A percentile compares a stretch with the other conserved stretches of the same genome.
Evolutionary conservation across 2,113 vertebrate genomes (phyloP).

Genomic region (Phodopus roborovskii): DNA sequence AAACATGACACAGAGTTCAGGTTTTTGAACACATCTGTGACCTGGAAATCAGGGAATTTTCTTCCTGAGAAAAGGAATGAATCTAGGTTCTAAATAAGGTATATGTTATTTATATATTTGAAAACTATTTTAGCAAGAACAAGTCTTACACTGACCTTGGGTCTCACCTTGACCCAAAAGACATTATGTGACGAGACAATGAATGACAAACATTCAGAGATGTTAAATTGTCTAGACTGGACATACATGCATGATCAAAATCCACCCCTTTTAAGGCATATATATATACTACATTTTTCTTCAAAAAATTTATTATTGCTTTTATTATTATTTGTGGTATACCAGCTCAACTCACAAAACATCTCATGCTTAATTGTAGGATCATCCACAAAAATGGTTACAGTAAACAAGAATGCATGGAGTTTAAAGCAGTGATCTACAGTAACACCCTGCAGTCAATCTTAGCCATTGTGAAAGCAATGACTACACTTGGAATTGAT

Average conservation of each 20-base stretch:
- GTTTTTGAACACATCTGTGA: background rate
- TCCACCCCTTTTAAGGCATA: too few relatives aligned
- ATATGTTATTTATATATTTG: background rate
- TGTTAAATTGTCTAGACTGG: background rate
- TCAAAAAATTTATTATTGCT: background rate
- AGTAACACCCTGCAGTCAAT: conserved; percentile 87
- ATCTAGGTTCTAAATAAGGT: background rate
- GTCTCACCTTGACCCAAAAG: background rate
- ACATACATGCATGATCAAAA: too few relatives aligned
- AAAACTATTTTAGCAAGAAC: background rate
- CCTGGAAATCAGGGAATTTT: background rate
- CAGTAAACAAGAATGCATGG: conserved; percentile 85
- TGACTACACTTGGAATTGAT: conserved; percentile 83
- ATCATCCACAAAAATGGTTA: conserved; percentile 89
- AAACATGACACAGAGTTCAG: conserved; percentile 14
- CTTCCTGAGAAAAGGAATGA: conserved; percentile 6
- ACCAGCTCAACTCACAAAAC: background rate
- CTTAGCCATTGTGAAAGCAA: conserved; percentile 87
- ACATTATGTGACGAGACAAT: background rate
- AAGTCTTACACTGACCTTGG: background rate
- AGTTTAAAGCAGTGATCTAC: conserved; percentile 85
- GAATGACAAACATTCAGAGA: conserved; percentile 2
- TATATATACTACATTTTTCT: background rate
- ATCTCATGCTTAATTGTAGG: conserved; percentile 74
- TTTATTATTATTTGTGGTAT: background rate